A percentile compares a stretch with the other conserved stretches of the same genome.
phyloP scores from a whole-genome alignment of 2,113 vertebrate genomes.

The Pterocles orientalis region DNA sequence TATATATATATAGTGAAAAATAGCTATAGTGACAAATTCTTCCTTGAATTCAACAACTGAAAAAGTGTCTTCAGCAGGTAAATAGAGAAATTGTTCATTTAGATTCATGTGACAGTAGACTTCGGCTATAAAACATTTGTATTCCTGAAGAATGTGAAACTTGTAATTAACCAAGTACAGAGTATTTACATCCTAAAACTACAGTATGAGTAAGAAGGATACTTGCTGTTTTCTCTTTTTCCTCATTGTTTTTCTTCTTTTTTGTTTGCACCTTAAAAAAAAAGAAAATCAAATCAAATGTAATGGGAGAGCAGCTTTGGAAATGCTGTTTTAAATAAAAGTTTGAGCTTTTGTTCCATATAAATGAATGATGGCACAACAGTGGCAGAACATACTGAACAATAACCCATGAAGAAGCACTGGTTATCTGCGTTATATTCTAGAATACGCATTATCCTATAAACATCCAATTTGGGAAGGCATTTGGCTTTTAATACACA shows the following conservation, averaged over 20 bases:
- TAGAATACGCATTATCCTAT: neutral
- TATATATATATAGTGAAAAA: neutral
- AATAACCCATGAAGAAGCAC: neutral
- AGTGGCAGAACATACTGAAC: neutral
- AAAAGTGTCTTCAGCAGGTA: neutral
- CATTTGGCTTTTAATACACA: neutral
- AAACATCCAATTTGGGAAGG: neutral
- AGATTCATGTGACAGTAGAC: neutral
- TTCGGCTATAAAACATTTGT: neutral
- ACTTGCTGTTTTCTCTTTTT: constrained; percentile 86
- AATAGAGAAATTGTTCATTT: neutral
- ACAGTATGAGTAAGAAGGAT: constrained; percentile 43
- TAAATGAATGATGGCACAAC: neutral
- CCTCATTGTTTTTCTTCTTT: constrained; percentile 90
- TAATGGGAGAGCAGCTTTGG: neutral
- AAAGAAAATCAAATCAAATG: neutral
- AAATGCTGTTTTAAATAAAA: neutral
- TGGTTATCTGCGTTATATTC: neutral
- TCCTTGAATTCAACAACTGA: neutral
- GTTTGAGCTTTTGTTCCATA: neutral
- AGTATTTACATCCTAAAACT: neutral
- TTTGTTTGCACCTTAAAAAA: constrained; percentile 82
- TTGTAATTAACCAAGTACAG: neutral
- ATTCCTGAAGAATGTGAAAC: neutral
- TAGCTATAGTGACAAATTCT: neutral